Evolutionary conservation across 2,113 vertebrate genomes (phyloP), one percentile per base, ranked within the genome.

Genomic region (Macaca nemestrina): DNA sequence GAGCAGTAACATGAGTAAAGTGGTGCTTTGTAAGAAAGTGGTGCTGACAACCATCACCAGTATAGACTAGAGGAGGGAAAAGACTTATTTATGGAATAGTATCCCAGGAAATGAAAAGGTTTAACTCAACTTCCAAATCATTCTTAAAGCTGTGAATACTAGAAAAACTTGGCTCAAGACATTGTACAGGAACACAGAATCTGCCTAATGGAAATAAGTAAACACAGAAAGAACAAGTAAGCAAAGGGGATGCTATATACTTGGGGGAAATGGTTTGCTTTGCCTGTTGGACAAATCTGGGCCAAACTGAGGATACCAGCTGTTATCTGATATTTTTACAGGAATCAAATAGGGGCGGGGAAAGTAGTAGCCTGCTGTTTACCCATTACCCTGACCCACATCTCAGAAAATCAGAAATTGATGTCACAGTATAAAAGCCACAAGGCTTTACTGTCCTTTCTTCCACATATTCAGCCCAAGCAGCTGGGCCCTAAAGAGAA

Each of bases 251-350:
- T 79, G 38, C 79, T 59, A n/a, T 76, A 68, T 40, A 80, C 73
- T 93, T 94, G 57, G 96, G 88, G 85, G 92, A 96, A 97, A 93
- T 68, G 90, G 87, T 90, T 52, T 85, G 87, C 92, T 97, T 84
- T 96, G 95, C 93, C 48, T 96, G 82, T 86, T 43, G 75, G 38
- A 96, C 81, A 97, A 97, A 97, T 92, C 25, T 83, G 93, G 93
- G 83, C 93, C 92, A 97, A 96, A 96, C 0, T 92, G 93, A 96
- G 92, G 96, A 84, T 95, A 92, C 83, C 92, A 97, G 96, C 95
- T 97, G 84, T 95, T 97, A 97, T 82, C 88, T 93, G 92, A 22
- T 97, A 97, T 93, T 97, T 97, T 45, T 98, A 55, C 88, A 94
- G n/a, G 87, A 97, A 97, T 48, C 35, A 8, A 97, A 81, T 93